Base-by-base conservation (phyloP, 2,113 vertebrate species). In the Corvus hawaiiensis region DNA sequence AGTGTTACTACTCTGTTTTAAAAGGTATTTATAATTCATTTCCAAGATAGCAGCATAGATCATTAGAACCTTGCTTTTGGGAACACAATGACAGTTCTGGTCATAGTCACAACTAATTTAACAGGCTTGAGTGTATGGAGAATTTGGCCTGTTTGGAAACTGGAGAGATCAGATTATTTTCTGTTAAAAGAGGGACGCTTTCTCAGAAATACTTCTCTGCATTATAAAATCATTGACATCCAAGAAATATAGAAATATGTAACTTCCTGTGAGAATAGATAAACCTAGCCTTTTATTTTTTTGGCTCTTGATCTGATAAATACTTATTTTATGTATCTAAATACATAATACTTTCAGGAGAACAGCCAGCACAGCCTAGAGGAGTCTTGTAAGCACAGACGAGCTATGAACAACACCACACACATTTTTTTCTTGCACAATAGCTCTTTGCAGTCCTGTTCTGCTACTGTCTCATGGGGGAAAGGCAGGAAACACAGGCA, bases 401-500 rank as follows among this genome's bases (percentile, higher is more conserved):
- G 64, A 84, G 28, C 41, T 68, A 16, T 10, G 39, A 49, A 64
- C 11, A 3, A 1, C 19, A 9, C 13, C 27, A n/a, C 3, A 3
- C 9, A 24, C 0, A 1, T 26, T 16, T 91, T 43, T 79, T 64
- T 64, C 23, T 46, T n/a, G 32, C 17, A 35, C 44, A 89, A 49
- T 0, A 85, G 24, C 4, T 52, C 68, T 84, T 64, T 85, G 32
- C 54, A 41, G 32, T 52, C 44, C 59, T 67, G 28, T 49, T 88
- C 35, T 10, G 2, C 71, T 54, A 5, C 49, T 61, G 22, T 49
- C 35, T 49, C 18, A 4, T 0, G 2, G 44, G 28, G 6, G 10
- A 71, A 64, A 63, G 33, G 56, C 16, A 89, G 49, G 22, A 85
- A 79, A 30, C 27, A 27, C 17, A 19, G 55, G 10, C 9, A 15